Base-by-base conservation (phyloP, 2,113 vertebrate species). In the Lanius ludovicianus region DNA sequence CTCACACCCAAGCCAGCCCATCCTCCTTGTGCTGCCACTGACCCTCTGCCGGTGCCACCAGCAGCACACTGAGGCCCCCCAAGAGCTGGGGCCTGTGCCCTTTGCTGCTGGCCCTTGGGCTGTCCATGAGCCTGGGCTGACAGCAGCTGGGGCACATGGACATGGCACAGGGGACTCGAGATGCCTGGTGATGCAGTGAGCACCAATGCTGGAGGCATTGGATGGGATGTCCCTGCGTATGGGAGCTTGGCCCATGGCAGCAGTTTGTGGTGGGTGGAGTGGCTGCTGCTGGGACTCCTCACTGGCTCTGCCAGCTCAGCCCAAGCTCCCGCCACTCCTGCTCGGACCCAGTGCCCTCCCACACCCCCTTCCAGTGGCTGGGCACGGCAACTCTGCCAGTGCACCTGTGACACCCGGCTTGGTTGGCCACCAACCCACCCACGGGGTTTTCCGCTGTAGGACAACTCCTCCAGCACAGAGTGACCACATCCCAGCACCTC, bases 361-460 rank as follows among this genome's bases (percentile, higher is more conserved):
- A 3, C n/a, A 53, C 47, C 22, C 28, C n/a, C 47, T 3, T 4
- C 33, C 0, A 1, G 30, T 0, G 0, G 24, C 49, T 3, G 1
- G 67, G 65, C 25, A 30, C 0, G 11, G 85, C 15, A 15, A 9
- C 27, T 57, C 31, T 28, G 52, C 37, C 59, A 33, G 22, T 0
- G 31, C 21, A 3, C 41, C 42, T 3, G 4, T 14, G 65, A 6
- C 20, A 23, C 18, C 30, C 2, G 1, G 25, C 41, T 19, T 1
- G 2, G 13, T 1, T 2, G 2, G 59, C 41, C 53, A 13, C 47
- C 16, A 4, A 7, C 33, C 30, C 55, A 13, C 41, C 31, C 35
- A 4, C 4, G 1, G 1, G 42, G 44, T 9, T 25, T 33, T 41
- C 64, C 0, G 1, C 33, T 19, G 19, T 1, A 7, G 27, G 50